A percentile compares a stretch with the other conserved stretches of the same genome.
Conservation (phyloP, 2,113 vertebrate species). For the Zosterops borbonicus region DNA sequence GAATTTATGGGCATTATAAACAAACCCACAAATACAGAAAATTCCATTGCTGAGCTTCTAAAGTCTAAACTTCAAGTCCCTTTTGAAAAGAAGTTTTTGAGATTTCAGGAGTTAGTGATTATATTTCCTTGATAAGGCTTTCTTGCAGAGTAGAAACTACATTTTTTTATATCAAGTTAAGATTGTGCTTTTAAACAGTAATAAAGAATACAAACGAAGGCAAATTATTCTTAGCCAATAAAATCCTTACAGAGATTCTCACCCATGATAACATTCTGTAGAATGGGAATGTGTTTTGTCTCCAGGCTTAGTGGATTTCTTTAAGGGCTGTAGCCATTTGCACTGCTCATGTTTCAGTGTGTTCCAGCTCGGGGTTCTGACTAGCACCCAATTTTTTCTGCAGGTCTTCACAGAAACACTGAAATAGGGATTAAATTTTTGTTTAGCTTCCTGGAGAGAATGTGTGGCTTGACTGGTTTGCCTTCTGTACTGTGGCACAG, state of each 20-base stretch:
- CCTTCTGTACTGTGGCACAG: neutral
- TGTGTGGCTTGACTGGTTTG: neutral
- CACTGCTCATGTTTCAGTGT: neutral
- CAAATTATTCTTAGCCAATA: neutral
- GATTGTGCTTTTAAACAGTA: neutral
- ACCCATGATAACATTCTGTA: neutral
- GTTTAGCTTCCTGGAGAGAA: neutral
- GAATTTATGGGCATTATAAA: neutral
- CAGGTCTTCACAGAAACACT: neutral
- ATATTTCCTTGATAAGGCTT: neutral
- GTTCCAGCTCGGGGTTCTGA: neutral
- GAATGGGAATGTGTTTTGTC: neutral
- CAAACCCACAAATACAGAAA: neutral
- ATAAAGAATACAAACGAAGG: neutral
- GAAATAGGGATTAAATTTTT: neutral
- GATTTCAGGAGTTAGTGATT: neutral
- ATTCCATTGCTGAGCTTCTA: neutral
- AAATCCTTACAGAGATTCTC: neutral
- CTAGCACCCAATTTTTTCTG: neutral
- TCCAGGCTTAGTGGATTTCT: neutral
- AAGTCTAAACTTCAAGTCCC: neutral
- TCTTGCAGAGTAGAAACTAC: neutral
- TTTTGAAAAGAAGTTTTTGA: neutral
- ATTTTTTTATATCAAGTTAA: neutral
- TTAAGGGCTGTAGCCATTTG: neutral